phyloP scores from a whole-genome alignment of 2,888 invertebrate species.

The Aspidiotus destructor region DNA sequence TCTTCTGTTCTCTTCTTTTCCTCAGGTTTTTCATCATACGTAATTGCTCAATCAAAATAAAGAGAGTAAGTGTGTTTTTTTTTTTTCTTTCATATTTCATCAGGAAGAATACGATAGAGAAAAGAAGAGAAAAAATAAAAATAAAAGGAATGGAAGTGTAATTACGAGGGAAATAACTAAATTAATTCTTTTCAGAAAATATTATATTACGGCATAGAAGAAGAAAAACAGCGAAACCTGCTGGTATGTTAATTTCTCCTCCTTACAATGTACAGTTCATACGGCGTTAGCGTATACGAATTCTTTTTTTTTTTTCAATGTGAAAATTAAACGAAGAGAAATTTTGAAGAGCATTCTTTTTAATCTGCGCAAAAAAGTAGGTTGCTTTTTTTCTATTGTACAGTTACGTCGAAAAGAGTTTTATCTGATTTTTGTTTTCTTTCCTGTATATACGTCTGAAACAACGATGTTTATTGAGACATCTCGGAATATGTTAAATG shows the following conservation, averaged over 20 bases:
- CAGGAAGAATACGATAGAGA: background rate
- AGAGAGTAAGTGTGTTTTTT: background rate
- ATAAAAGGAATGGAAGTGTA: background rate
- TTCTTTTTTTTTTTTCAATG: no score
- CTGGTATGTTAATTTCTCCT: constrained; percentile 1
- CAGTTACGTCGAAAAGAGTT: no score
- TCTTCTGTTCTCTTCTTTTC: background rate
- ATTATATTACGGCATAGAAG: background rate
- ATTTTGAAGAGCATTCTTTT: no score
- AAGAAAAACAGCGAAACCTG: background rate
- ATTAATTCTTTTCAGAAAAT: constrained; percentile 2
- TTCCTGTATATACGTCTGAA: no score
- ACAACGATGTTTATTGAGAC: no score
- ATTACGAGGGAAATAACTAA: constrained; percentile 1
- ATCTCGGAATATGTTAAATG: no score
- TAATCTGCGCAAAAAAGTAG: no score
- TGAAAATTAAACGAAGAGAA: no score
- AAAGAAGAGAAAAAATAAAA: no score
- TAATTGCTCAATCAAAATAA: constrained; percentile 4
- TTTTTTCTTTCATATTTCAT: background rate
- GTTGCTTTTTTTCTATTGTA: no score
- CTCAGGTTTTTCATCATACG: background rate
- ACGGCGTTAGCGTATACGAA: no score
- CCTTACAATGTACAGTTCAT: background rate
- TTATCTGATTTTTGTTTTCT: no score